Evolutionary conservation across 2,797 vertebrate species (phyloP).

Genomic region (Phylloscopus collybita): DNA sequence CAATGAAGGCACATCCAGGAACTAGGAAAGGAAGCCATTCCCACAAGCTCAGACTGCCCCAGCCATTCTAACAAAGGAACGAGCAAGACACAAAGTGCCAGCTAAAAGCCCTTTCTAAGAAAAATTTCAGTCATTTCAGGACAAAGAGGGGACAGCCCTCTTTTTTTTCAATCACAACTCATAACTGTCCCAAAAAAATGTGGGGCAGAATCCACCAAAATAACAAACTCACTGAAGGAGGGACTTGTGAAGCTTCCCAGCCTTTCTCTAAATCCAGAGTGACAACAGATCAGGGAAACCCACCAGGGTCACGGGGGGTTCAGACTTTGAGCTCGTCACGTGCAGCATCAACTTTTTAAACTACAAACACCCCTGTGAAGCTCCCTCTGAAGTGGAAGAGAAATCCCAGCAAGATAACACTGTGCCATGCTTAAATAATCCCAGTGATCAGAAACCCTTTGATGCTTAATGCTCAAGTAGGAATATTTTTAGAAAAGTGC

Average conservation of each 20-base stretch:
- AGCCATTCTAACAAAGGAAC: not conserved
- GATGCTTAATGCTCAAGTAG: not conserved
- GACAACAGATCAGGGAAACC: not conserved
- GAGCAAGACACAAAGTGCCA: not conserved
- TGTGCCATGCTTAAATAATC: not conserved
- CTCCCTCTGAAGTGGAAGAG: not conserved
- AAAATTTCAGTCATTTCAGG: not conserved
- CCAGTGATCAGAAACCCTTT: not conserved
- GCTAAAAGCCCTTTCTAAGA: not conserved
- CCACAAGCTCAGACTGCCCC: not conserved
- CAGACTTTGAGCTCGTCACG: not conserved
- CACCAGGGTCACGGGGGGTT: accelerated
- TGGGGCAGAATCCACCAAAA: not conserved
- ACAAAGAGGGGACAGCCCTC: not conserved
- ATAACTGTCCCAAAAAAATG: not conserved
- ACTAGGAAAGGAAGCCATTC: not conserved
- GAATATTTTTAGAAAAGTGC: not conserved
- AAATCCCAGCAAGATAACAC: not conserved
- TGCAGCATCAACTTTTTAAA: not conserved
- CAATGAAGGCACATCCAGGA: not conserved
- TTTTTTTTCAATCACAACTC: too few relatives aligned
- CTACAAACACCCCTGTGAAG: not conserved
- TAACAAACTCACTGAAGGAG: accelerated
- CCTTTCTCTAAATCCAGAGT: not conserved
- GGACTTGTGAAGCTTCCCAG: not conserved